Evolutionary conservation across 2,113 vertebrate species (phyloP), one percentile per base, ranked within the genome.

Genomic region (Cepphus grylle): DNA sequence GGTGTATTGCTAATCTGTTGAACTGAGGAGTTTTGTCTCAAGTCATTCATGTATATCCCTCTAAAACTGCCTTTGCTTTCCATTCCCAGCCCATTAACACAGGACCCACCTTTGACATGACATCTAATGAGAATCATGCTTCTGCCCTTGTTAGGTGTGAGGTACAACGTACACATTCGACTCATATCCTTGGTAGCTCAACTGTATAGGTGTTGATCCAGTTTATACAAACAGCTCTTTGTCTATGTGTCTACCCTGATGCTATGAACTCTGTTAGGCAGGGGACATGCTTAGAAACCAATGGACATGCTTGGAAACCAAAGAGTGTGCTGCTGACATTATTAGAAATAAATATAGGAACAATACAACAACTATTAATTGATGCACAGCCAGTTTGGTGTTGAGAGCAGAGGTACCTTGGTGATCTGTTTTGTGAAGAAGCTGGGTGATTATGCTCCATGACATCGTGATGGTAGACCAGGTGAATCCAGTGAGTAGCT

Each of bases 141-240:
- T 52, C 11, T 86, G 50, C n/a, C 22, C 15, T 18, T 47, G 13
- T n/a, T 62, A 53, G 32, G 29, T 34, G 23, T 59, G 50, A 63
- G 26, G 38, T 93, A 40, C 49, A 40, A 17, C 4, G 29, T 32
- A 45, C 0, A 0, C 19, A 32, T 50, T 53, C 1, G 1, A 58
- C 25, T 95, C 20, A 0, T 34, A 63, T 53, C 66, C 29, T 86
- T 20, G 42, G 63, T 42, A n/a, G 43, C 29, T 94, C 42, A 47
- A 2, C 27, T 84, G 26, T 40, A 7, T 22, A 55, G 47, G 8
- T 65, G 84, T 63, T 79, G 69, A 45, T 72, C 72, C 59, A 42
- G n/a, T 53, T 93, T 78, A 23, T 15, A 14, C 26, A 56, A 52
- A 22, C 25, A 78, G 80, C 50, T 66, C 15, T 45, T 82, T 72